These are phyloP conservation scores for Tetramorium parvispinum DNA, from an alignment of 1,140 invertebrate species.

Conservation along the genomic window DNA sequence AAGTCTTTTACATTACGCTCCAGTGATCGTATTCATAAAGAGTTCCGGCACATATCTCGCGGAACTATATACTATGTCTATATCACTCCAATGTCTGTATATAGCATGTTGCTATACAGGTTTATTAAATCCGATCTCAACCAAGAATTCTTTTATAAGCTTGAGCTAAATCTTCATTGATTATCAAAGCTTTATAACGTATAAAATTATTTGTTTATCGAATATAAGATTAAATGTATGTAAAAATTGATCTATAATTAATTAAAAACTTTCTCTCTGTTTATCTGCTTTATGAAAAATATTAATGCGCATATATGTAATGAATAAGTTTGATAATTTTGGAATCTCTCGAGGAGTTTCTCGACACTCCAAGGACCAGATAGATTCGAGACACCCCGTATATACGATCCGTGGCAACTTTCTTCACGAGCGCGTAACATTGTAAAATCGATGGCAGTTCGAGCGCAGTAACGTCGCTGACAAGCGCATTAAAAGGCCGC, in stretches of 20 bases:
- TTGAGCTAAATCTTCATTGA: not conserved
- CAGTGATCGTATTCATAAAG: conserved; percentile 35
- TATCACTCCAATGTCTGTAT: conserved; percentile 21
- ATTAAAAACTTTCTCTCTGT: not conserved
- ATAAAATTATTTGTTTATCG: not conserved
- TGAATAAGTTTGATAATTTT: not conserved
- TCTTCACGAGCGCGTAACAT: conserved; percentile 47
- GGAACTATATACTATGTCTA: conserved; percentile 36
- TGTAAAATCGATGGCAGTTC: conserved; percentile 59
- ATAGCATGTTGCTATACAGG: not conserved
- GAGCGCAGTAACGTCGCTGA: conserved; percentile 56
- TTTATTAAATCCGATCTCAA: not conserved
- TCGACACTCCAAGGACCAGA: not conserved
- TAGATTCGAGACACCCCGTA: conserved; percentile 23
- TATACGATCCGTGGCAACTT: conserved; percentile 39
- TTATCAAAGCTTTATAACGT: not conserved
- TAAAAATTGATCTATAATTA: not conserved
- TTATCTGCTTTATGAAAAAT: not conserved
- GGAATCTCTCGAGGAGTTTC: not conserved
- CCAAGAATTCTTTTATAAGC: not conserved
- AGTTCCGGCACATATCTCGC: conserved; percentile 55
- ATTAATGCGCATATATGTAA: not conserved
- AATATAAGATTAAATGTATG: not conserved
- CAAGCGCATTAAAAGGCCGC: conserved; percentile 61
- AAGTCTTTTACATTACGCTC: conserved; percentile 48